These are phyloP conservation scores for Eudasyphora cyanicolor DNA, from an alignment of 2,888 invertebrate species.

Conservation along the genomic window DNA sequence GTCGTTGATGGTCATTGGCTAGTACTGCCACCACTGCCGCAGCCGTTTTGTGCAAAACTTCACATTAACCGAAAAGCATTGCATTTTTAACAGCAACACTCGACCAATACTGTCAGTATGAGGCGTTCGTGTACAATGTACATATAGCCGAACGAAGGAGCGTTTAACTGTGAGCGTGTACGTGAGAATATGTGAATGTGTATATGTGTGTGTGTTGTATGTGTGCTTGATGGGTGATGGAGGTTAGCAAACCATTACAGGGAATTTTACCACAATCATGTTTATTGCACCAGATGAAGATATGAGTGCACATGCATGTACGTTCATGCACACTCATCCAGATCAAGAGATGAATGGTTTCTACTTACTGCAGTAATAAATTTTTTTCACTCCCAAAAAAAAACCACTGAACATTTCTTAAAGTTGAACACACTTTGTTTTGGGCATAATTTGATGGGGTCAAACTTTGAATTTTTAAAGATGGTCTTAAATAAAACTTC, in stretches of 20 bases:
- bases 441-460: neutral
- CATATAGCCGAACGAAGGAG: neutral
- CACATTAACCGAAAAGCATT: constrained; percentile 31
- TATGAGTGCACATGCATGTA: constrained; percentile 29
- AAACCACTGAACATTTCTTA: neutral
- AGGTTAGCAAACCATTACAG: constrained; percentile 41
- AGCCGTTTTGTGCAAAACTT: constrained; percentile 14
- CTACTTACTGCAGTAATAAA: constrained; percentile 56
- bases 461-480: neutral
- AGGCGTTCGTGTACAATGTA: neutral
- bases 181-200: neutral
- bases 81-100: constrained; percentile 34
- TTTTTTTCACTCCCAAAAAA: constrained; percentile 31
- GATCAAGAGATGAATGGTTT: constrained; percentile 43
- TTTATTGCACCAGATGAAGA: constrained; percentile 50
- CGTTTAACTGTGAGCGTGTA: neutral
- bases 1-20: neutral
- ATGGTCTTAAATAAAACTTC: neutral
- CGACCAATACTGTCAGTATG: constrained; percentile 4
- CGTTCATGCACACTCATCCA: constrained; percentile 14
- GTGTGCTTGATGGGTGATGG: too few species aligned
- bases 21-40: neutral
- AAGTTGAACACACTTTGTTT: constrained; percentile 26
- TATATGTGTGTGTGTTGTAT: too few species aligned
- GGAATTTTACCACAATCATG: constrained; percentile 50